Evolutionary conservation across 2,113 vertebrate genomes (phyloP).

Genomic region (Monopterus albus): DNA sequence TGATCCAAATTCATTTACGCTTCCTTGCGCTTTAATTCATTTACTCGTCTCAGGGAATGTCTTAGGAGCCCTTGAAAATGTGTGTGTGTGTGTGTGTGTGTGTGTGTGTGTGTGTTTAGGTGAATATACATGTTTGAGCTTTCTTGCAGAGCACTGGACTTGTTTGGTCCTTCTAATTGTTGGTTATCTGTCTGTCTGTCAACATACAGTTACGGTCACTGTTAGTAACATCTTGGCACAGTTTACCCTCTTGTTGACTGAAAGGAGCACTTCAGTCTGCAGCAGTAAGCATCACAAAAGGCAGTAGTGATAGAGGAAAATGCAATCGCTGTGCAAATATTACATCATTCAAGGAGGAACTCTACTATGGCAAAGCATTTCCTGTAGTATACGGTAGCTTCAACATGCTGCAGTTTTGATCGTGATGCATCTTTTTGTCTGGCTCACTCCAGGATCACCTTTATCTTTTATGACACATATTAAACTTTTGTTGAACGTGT

Average conservation of each 20-base stretch:
- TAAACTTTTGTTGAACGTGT: neutral
- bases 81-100: too few species aligned
- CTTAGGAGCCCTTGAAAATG: conserved; percentile 11
- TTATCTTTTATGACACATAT: too few species aligned
- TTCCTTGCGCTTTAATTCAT: conserved; percentile 50
- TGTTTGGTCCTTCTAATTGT: too few species aligned
- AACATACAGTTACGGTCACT: too few species aligned
- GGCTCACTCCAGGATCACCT: neutral
- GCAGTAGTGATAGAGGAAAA: too few species aligned
- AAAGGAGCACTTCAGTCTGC: neutral
- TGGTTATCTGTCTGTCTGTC: too few species aligned
- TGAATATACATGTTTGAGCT: too few species aligned
- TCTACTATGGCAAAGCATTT: neutral
- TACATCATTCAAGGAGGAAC: neutral
- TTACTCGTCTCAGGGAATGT: conserved; percentile 43
- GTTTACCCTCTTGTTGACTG: too few species aligned
- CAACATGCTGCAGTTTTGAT: neutral
- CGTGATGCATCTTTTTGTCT: neutral
- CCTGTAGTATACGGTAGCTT: neutral
- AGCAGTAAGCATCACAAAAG: neutral
- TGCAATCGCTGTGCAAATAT: neutral
- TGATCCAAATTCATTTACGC: conserved; percentile 52
- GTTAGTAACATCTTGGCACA: too few species aligned
- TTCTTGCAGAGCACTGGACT: too few species aligned
- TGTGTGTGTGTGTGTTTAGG: too few species aligned